These are phyloP conservation scores for Xiphophorus birchmanni DNA, from an alignment of 2,797 vertebrate genomes.

Conservation along the genomic window DNA sequence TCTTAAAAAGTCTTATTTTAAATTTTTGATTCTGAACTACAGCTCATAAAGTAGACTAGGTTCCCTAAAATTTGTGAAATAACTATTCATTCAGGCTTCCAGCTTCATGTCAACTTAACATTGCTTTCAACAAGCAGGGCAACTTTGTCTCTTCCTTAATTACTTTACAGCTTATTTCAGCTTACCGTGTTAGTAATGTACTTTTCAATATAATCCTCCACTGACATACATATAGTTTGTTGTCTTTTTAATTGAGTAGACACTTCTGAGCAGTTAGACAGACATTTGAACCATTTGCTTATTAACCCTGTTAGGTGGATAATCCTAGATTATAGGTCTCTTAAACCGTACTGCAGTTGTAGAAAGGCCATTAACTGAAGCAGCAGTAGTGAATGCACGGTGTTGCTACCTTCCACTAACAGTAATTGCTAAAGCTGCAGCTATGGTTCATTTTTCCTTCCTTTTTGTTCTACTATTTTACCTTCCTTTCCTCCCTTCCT, in stretches of 20 bases:
- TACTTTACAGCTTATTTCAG: background rate
- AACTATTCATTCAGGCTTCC: background rate
- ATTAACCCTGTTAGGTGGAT: constrained; percentile 16
- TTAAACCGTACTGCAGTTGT: constrained; percentile 3
- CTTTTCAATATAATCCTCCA: background rate
- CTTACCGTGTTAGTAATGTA: background rate
- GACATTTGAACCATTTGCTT: background rate
- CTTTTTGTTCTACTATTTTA: constrained; percentile 29
- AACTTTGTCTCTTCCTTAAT: background rate
- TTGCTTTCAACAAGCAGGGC: background rate
- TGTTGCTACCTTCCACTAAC: background rate
- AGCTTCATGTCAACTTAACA: background rate
- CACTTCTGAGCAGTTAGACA: background rate
- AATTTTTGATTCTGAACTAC: background rate
- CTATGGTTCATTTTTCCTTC: constrained; percentile 23
- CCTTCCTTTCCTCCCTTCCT: constrained; percentile 15
- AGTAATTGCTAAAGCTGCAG: constrained; percentile 10
- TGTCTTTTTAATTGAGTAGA: background rate
- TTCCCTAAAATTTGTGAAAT: background rate
- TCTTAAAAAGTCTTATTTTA: background rate
- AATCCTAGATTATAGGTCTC: constrained; percentile 66
- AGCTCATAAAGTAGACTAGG: background rate
- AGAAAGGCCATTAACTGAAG: constrained; percentile 3
- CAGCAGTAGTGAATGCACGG: background rate
- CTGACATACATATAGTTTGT: background rate